Conservation (phyloP, 2,113 vertebrate species). For the Gymnocephalus cernua region DNA sequence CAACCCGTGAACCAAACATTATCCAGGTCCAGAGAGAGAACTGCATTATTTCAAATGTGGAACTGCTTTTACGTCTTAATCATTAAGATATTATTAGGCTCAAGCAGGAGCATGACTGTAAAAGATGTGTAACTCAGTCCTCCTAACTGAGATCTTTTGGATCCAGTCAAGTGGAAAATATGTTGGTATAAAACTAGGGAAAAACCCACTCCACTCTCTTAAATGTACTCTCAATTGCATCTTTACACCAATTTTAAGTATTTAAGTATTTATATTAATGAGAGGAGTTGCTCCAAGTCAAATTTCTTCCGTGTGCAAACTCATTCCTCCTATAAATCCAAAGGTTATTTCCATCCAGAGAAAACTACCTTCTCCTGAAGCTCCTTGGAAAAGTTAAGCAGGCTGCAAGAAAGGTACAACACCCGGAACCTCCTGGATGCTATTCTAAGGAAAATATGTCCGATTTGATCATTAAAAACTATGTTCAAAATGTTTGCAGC, state of each 20-base stretch:
- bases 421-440: neutral
- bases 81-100: neutral
- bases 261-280: slow-evolving; percentile 6
- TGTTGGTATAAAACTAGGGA: neutral
- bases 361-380: neutral
- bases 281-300: neutral
- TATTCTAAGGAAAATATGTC: neutral
- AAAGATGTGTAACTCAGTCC: neutral
- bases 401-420: neutral
- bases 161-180: neutral
- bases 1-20: slow-evolving; percentile 15
- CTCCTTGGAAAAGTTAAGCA: neutral
- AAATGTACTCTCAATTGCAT: neutral
- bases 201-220: neutral
- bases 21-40: neutral
- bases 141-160: neutral
- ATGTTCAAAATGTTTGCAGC: neutral
- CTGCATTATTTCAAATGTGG: neutral
- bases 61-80: neutral
- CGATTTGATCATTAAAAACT: neutral
- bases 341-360: neutral
- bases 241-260: neutral
- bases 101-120: neutral
- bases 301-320: neutral
- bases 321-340: neutral